Evolutionary conservation across 2,113 vertebrate species (phyloP).

Genomic region (Oryzias javanicus): DNA sequence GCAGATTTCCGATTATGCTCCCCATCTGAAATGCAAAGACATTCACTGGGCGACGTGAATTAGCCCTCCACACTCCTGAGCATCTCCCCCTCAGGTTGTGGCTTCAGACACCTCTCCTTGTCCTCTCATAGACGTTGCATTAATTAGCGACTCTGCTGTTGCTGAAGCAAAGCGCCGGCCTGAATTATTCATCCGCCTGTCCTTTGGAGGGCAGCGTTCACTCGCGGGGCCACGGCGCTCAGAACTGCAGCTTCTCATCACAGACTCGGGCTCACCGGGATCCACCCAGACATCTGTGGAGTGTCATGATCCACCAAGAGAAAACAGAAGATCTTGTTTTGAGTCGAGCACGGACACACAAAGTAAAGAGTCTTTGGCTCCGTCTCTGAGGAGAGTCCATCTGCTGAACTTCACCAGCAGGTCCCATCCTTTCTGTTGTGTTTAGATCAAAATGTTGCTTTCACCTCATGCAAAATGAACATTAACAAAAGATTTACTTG

Average conservation of each 20-base stretch:
- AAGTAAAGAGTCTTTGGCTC: constrained; percentile 9
- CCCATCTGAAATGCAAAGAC: constrained; percentile 9
- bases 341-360: constrained; percentile 29
- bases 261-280: constrained; percentile 51
- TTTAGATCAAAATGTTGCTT: no score
- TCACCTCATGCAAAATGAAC: no score
- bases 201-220: constrained; percentile 52
- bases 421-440: no score
- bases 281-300: constrained; percentile 63
- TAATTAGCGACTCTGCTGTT: constrained; percentile 66
- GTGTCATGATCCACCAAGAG: constrained; percentile 56
- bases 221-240: constrained; percentile 50
- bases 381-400: constrained; percentile 1
- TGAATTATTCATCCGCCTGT: constrained; percentile 70
- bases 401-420: not conserved
- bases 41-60: constrained; percentile 26
- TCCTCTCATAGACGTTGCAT: constrained; percentile 49
- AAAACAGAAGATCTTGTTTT: constrained; percentile 48
- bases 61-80: constrained; percentile 30
- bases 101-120: constrained; percentile 42
- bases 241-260: constrained; percentile 58
- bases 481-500: no score
- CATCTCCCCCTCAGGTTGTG: constrained; percentile 27
- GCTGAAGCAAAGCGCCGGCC: constrained; percentile 65
- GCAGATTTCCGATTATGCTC: constrained; percentile 5